phyloP scores from a whole-genome alignment of 53 echinoderm and acorn worm species.

The Antedon mediterranea region DNA sequence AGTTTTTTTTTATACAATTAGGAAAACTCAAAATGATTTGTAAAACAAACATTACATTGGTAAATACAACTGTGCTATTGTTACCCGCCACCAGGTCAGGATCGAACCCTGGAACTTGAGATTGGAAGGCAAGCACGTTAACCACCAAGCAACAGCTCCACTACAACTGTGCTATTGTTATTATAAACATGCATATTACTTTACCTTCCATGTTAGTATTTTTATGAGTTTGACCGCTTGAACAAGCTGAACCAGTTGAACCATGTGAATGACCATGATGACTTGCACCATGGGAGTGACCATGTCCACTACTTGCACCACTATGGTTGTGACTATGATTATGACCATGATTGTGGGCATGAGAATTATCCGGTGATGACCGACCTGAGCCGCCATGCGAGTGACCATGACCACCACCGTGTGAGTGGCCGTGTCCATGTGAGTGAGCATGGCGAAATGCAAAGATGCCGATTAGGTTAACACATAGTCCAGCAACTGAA shows the following conservation, averaged over 20 bases:
- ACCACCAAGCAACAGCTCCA: too few relatives aligned
- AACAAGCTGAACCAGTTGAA: conserved; percentile 3
- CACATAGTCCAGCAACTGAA: conserved; percentile 73
- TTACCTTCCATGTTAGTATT: conserved; percentile 98
- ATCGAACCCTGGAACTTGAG: too few relatives aligned
- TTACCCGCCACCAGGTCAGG: too few relatives aligned
- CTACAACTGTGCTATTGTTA: too few relatives aligned
- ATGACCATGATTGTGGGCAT: conserved; percentile 18
- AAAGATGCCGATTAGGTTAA: conserved; percentile 88
- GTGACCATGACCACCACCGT: conserved; percentile 53
- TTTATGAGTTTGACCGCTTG: conserved; percentile 6
- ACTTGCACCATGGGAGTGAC: conserved; percentile 6
- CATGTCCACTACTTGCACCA: conserved; percentile 24
- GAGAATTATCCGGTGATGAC: conserved; percentile 6
- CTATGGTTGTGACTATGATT: conserved; percentile 14
- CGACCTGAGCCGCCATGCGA: conserved; percentile 22
- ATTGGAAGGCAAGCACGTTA: too few relatives aligned
- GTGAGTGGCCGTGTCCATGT: conserved; percentile 35
- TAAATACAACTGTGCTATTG: not conserved
- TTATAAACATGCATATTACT: too few relatives aligned
- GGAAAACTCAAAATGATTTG: not conserved
- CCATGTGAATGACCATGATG: conserved; percentile 6
- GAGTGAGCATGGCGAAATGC: conserved; percentile 67
- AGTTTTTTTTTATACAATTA: too few relatives aligned
- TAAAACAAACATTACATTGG: not conserved